These are phyloP conservation scores for Pseudococcus viburni DNA, from an alignment of 2,888 invertebrate genomes.

Conservation along the genomic window DNA sequence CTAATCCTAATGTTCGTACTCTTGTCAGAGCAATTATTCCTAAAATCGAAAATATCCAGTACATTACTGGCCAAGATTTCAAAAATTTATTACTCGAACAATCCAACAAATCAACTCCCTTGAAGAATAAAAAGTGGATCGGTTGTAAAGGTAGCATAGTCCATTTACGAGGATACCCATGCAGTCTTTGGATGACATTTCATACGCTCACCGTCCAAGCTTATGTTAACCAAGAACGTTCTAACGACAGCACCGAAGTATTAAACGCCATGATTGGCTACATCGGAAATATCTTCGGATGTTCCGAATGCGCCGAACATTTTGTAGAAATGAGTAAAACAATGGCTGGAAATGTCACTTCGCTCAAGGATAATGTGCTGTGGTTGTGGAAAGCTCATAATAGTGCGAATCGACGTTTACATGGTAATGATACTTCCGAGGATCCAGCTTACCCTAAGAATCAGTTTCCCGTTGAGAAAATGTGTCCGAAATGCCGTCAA, in stretches of 20 bases:
- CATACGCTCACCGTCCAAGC: conserved; percentile 86
- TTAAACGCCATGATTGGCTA: conserved; percentile 89
- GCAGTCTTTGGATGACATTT: conserved; percentile 95
- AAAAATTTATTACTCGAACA: background rate
- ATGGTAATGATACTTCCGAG: conserved; percentile 85
- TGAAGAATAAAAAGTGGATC: conserved; percentile 75
- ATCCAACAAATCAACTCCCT: background rate
- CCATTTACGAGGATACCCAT: conserved; percentile 86
- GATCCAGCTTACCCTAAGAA: conserved; percentile 92
- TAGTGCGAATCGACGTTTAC: conserved; percentile 88
- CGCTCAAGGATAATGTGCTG: conserved; percentile 83
- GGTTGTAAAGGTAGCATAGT: conserved; percentile 85
- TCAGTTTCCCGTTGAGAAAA: conserved; percentile 83
- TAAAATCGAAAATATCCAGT: background rate
- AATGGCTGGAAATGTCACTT: conserved; percentile 79
- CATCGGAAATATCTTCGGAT: conserved; percentile 93
- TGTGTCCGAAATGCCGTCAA: conserved; percentile 81
- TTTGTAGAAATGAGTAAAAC: conserved; percentile 88
- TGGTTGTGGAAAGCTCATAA: conserved; percentile 98
- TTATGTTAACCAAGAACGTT: conserved; percentile 70
- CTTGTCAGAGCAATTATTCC: conserved; percentile 66
- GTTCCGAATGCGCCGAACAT: conserved; percentile 90
- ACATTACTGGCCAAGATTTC: conserved; percentile 9
- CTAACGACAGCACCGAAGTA: conserved; percentile 71
- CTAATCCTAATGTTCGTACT: conserved; percentile 74